Base-by-base conservation (phyloP, 2,888 invertebrate genomes). In the Epirrhoe alternata region DNA sequence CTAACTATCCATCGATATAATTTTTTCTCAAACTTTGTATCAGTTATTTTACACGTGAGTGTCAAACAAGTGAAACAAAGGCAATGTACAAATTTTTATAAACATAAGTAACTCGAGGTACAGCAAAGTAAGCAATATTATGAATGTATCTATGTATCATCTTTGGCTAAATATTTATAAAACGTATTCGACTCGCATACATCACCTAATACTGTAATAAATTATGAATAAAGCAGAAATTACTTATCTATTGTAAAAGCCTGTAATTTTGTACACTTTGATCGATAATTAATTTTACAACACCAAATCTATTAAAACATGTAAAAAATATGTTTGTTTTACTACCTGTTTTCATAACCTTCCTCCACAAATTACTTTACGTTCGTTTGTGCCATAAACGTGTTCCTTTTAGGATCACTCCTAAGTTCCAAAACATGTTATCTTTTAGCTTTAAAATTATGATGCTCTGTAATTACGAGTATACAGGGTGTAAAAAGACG, bases 181-280 rank as follows among this genome's bases (percentile, higher is more conserved):
- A 77, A 61, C 45, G 51, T 72, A 86, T 84, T 85, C 81, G 84
- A 86, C 80, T 85, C 82, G 79, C 79, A 79, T 84, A 82, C 79
- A 81, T 80, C 77, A 81, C 80, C 72, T 85, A 80, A 81, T 71
- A 80, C 83, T 71, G 66, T 76, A 74, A 74, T 80, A 82, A 83
- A 75, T 81, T 76, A 80, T 75, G 78, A 82, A 78, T 78, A 85
- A 81, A 86, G 83, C 88, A 86, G 83, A 85, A 84, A 78, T 82
- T 84, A 85, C 81, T 83, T 88, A 86, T 78, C 81, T 85, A 86
- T 80, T 88, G 82, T 89, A 90, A 89, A 87, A 83, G 86, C 87
- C 89, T 90, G 92, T 89, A 90, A 90, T 92, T 92, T 92, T 92
- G 87, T 92, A 92, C 92, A 92, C 89, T 82, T 86, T 84, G 84